Evolutionary conservation across 2,888 invertebrate genomes (phyloP).

Genomic region (Diaphora mendica): DNA sequence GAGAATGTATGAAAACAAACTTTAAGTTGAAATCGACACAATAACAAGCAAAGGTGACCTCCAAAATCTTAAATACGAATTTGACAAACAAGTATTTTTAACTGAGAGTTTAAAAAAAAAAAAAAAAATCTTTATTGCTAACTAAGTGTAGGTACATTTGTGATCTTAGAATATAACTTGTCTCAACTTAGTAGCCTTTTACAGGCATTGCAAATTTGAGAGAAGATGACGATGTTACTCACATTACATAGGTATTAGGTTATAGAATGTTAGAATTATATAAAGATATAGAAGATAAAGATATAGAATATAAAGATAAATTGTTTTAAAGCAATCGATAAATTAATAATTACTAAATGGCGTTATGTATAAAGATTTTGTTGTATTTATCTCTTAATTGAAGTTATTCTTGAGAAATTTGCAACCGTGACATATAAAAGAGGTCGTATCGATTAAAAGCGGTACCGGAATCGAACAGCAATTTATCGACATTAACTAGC

Average conservation of each 20-base stretch:
- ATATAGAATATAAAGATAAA: too few species aligned
- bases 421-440: conserved; percentile 40
- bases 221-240: too few species aligned
- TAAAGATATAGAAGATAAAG: too few species aligned
- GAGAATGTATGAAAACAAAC: not conserved
- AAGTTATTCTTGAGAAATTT: conserved; percentile 28
- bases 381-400: not conserved
- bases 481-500: conserved; percentile 17
- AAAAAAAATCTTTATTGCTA: too few species aligned
- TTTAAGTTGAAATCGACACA: not conserved
- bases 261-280: too few species aligned
- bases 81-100: not conserved
- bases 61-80: not conserved
- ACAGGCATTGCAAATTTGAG: too few species aligned
- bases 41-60: not conserved
- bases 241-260: too few species aligned
- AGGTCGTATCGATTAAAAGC: conserved; percentile 36
- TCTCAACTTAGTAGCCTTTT: too few species aligned
- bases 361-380: not conserved
- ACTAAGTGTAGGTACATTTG: too few species aligned
- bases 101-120: too few species aligned
- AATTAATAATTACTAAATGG: not conserved
- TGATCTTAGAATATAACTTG: too few species aligned
- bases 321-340: not conserved
- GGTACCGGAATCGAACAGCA: conserved; percentile 30